Conservation (phyloP, 2,888 invertebrate genomes). For the Gibbula magus region DNA sequence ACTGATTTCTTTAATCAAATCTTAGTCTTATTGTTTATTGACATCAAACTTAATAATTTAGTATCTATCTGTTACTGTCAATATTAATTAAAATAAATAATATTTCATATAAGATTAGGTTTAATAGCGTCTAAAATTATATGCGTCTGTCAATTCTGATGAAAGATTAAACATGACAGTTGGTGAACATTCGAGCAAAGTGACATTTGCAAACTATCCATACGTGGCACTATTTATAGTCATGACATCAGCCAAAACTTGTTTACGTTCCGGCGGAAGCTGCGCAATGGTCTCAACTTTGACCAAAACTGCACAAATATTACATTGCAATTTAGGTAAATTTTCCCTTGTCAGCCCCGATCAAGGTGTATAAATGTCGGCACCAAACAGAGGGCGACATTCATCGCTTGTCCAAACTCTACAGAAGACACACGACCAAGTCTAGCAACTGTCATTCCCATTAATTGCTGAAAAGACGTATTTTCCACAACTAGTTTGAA, state of each 20-base stretch:
- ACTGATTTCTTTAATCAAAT: too few species aligned
- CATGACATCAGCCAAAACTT: neutral
- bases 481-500: neutral
- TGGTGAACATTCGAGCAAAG: too few species aligned
- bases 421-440: too few species aligned
- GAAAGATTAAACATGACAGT: too few species aligned
- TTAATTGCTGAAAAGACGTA: neutral
- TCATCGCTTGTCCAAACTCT: neutral
- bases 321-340: slow-evolving; percentile 12
- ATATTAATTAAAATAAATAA: too few species aligned
- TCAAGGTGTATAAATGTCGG: neutral
- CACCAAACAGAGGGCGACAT: neutral
- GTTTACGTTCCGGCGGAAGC: slow-evolving; percentile 20
- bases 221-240: slow-evolving; percentile 5
- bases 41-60: too few species aligned
- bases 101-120: too few species aligned
- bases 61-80: too few species aligned
- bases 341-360: slow-evolving; percentile 7
- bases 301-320: neutral
- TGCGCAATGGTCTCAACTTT: slow-evolving; percentile 3
- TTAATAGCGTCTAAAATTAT: too few species aligned
- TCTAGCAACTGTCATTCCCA: neutral
- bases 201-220: too few species aligned
- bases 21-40: too few species aligned
- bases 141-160: too few species aligned